Evolutionary conservation across 2,797 vertebrate genomes (phyloP), one percentile per base, ranked within the genome.

Genomic region (Sebastes trivittatus): DNA sequence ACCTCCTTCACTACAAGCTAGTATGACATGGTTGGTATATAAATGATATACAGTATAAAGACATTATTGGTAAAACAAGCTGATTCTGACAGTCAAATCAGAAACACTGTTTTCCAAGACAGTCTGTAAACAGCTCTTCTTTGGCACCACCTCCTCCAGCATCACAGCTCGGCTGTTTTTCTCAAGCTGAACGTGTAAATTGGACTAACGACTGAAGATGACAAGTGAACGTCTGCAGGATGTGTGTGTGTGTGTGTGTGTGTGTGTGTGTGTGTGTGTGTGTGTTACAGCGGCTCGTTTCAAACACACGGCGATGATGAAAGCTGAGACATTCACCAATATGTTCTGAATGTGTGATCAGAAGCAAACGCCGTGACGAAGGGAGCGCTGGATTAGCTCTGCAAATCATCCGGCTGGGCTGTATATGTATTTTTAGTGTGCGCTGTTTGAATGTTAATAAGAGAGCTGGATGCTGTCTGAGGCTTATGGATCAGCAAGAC

Each of bases 261-360:
- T 13, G 11, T 38, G 30, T 32, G 30, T 11, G 34, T 2, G 3
- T 7, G 32, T 54, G 49, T 7, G 77, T 18, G 54, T 72, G 46
- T 13, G 77, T 60, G 59, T 54, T 20, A 30, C 42, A 69, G 70
- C 66, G 55, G 60, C 58, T 64, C 2, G 2, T 36, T 29, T 75
- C 75, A 29, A 23, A 78, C 36, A n/a, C 4, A 38, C 80, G 49
- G 78, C 34, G 34, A 13, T 20, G 3, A 58, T 55, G 54, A 72
- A 84, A 90, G 55, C 80, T 77, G 87, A 78, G 73, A 91, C 11
- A 63, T 56, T 84, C 71, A 20, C 6, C 87, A 89, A 89, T 90
- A 88, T 91, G 90, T 46, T 90, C 60, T 4, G 64, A 72, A 67
- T 1, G 64, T 78, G 82, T 61, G 38, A 77, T 60, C 30, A 64